Percentiles rank a stretch among this genome's conserved stretches.
These are phyloP conservation scores for Lithobates pipiens DNA, from an alignment of 2,797 vertebrate genomes.

Conservation along the genomic window DNA sequence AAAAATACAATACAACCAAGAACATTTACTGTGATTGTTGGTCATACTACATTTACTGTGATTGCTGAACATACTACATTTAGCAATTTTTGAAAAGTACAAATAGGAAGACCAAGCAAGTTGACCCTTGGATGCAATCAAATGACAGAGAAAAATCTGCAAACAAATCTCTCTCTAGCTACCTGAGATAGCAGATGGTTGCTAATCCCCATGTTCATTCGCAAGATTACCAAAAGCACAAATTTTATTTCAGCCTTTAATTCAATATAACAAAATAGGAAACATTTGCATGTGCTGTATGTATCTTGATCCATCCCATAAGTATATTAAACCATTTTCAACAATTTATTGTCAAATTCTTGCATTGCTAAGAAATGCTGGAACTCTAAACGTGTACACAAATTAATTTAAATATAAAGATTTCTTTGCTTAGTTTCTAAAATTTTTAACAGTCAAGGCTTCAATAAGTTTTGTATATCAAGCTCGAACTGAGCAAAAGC, in stretches of 20 bases:
- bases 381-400: background rate
- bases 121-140: too few species aligned
- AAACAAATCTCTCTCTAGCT: background rate
- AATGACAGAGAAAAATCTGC: background rate
- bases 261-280: conserved; percentile 2
- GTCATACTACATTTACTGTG: too few species aligned
- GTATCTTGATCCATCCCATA: background rate
- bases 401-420: background rate
- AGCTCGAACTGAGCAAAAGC: background rate
- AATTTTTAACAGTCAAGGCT: too few species aligned
- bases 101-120: background rate
- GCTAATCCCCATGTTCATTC: background rate
- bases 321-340: background rate
- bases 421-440: background rate
- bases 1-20: background rate
- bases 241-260: background rate
- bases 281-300: background rate
- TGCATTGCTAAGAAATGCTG: background rate
- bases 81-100: background rate
- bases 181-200: background rate
- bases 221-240: background rate
- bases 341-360: background rate
- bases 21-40: background rate
- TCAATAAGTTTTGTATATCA: background rate
- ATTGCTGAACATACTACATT: too few species aligned